Evolutionary conservation across 2,113 vertebrate species (phyloP).

Genomic region (Crocuta crocuta): DNA sequence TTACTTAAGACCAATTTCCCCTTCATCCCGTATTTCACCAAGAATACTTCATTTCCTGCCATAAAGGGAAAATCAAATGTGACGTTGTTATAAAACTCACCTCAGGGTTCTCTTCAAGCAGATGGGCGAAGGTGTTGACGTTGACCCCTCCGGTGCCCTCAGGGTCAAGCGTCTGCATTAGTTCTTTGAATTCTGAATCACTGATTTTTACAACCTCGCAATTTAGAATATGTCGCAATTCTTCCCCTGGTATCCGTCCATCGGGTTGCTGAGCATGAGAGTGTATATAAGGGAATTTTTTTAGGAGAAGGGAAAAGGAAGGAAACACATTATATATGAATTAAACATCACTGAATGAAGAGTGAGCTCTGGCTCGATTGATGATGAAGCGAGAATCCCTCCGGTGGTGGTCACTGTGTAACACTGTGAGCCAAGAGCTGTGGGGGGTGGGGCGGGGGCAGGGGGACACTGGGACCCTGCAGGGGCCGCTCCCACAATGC

Average conservation of each 20-base stretch:
- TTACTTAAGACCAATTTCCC: not conserved
- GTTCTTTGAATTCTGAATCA: conserved; percentile 81
- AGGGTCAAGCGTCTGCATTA: conserved; percentile 81
- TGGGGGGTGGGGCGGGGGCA: too few relatives aligned
- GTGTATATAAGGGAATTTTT: not conserved
- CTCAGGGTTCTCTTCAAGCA: conserved; percentile 67
- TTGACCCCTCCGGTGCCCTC: conserved; percentile 62
- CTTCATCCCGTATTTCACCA: not conserved
- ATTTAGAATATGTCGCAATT: conserved; percentile 74
- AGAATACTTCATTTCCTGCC: not conserved
- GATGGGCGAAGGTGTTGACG: conserved; percentile 46
- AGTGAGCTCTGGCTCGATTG: not conserved
- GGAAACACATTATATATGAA: not conserved
- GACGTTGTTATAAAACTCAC: conserved; percentile 37
- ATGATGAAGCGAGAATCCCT: not conserved
- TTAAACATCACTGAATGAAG: not conserved
- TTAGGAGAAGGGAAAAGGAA: not conserved
- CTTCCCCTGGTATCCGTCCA: conserved; percentile 70
- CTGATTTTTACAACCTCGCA: conserved; percentile 74
- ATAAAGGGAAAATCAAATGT: accelerated
- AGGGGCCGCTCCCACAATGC: not conserved
- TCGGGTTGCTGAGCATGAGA: conserved; percentile 63
- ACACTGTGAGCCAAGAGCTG: not conserved
- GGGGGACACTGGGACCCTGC: not conserved
- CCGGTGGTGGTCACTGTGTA: accelerated